Base-by-base conservation (phyloP, 1,140 invertebrate species). In the Eupristina koningsbergeri region DNA sequence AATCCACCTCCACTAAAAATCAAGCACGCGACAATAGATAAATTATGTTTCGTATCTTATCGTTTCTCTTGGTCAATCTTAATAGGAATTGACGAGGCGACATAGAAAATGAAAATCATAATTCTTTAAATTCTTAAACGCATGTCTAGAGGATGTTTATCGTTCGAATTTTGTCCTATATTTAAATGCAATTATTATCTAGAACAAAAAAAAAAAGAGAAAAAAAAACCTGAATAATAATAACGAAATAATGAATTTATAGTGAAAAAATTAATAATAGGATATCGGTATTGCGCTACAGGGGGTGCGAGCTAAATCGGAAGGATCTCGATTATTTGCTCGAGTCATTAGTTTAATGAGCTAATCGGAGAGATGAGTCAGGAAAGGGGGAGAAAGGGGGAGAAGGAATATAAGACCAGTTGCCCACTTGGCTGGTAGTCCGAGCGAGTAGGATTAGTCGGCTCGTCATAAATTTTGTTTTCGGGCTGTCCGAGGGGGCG, bases 301-400 rank as follows among this genome's bases (percentile, higher is more conserved):
- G 34, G 67, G 19, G 67, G 67, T 19, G 6, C 8, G 34, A 7
- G 29, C 3, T 69, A 5, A 73, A 73, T 1, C 2, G 39, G 26
- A 9, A 41, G n/a, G 29, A 75, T 34, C 73, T 53, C 29, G 73
- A 50, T 75, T 41, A 34, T 74, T 53, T 76, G 29, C 50, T 50
- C 74, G 74, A 31, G 50, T 58, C 58, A 77, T 64, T 64, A 64
- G 36, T 64, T 64, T 78, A 78, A 78, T 78, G 76, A 78, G 76
- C 8, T 64, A 64, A 78, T 78, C 34, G 29, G 29, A 58, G 22
- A 53, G 17, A 36, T 29, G 22, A 34, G 75, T 3, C 50, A n/a
- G 64, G n/a, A 78, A 34, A 58, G 50, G 36, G 7, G n/a, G n/a
- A n/a, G n/a, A n/a, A n/a, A n/a, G n/a, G 0, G 34, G 26, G 19